These are phyloP conservation scores for Cricetomys ansorgei DNA, from an alignment of 2,113 vertebrate species.

Conservation along the genomic window DNA sequence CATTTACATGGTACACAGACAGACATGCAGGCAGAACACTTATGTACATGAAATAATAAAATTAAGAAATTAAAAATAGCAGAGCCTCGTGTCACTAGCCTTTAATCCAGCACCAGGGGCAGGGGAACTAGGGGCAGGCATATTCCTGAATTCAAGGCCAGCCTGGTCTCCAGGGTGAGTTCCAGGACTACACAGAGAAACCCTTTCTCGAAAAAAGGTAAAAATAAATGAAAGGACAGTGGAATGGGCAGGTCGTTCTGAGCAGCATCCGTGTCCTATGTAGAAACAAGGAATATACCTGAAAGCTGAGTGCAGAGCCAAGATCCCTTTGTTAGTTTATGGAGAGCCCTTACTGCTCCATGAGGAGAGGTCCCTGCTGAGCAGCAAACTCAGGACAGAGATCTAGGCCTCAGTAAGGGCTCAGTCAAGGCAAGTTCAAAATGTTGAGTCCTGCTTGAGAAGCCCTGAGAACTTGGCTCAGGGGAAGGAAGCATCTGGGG, in stretches of 20 bases:
- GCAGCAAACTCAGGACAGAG: neutral
- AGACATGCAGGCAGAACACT: neutral
- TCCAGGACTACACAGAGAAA: neutral
- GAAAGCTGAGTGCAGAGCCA: neutral
- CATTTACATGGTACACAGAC: neutral
- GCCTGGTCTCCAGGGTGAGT: neutral
- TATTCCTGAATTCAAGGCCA: neutral
- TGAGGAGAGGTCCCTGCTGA: neutral
- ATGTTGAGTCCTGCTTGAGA: neutral
- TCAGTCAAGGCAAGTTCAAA: neutral
- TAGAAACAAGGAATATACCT: neutral
- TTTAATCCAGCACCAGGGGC: neutral
- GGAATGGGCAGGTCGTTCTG: neutral
- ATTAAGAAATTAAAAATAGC: neutral
- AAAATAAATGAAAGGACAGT: neutral
- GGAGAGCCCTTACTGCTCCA: neutral
- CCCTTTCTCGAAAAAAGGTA: neutral
- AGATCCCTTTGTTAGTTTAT: neutral
- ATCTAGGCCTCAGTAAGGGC: neutral
- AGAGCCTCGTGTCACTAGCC: too few species aligned
- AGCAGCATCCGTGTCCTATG: neutral
- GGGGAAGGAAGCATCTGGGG: neutral
- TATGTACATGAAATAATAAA: neutral
- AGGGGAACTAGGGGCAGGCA: too few species aligned
- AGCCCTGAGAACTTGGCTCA: neutral